A percentile compares a stretch with the other conserved stretches of the same genome.
Conservation (phyloP, 2,113 vertebrate species). For the Anolis sagrei region DNA sequence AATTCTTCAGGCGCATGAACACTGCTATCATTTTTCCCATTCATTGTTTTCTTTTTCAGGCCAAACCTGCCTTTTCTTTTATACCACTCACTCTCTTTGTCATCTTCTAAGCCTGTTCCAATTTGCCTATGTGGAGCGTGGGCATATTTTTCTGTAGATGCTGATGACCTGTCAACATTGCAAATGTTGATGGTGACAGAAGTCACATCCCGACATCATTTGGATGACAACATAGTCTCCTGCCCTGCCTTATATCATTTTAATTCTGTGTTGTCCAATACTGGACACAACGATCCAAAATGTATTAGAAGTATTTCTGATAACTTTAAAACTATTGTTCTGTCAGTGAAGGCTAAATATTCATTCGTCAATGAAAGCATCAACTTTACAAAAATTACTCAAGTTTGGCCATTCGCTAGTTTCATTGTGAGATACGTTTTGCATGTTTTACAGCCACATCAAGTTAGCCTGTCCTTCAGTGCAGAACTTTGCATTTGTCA, state of each 20-base stretch:
- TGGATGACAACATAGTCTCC: too few species aligned
- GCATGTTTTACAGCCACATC: not conserved
- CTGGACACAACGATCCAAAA: not conserved
- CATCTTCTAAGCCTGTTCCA: not conserved
- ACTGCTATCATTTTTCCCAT: not conserved
- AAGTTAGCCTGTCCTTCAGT: not conserved
- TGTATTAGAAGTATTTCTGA: not conserved
- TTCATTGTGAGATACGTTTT: not conserved
- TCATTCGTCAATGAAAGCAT: not conserved
- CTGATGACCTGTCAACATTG: too few species aligned
- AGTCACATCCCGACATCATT: too few species aligned
- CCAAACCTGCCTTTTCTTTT: not conserved
- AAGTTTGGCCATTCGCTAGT: too few species aligned
- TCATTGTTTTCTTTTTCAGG: not conserved
- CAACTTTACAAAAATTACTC: not conserved
- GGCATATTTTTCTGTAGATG: too few species aligned
- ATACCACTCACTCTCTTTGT: not conserved
- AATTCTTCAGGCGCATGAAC: not conserved
- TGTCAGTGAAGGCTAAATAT: not conserved
- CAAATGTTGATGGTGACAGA: too few species aligned
- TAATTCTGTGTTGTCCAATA: not conserved
- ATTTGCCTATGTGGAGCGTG: not conserved
- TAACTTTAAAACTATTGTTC: not conserved
- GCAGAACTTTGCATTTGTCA: not conserved
- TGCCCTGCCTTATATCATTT: not conserved